Base-by-base conservation (phyloP, 92 coral and sea anemone species). In the Scolanthus callimorphus region DNA sequence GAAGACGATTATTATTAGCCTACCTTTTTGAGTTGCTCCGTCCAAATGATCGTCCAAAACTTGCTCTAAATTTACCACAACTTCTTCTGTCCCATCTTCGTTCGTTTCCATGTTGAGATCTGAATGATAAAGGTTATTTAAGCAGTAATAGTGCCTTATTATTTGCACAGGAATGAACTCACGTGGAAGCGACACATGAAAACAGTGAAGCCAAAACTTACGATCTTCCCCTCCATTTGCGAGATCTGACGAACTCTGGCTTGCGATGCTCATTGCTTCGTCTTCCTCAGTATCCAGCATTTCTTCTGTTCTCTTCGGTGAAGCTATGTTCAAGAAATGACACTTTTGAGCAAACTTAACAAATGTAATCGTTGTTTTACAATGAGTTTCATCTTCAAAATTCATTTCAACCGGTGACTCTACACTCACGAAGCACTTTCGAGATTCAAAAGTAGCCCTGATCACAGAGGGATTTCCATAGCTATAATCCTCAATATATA, bases 61-160 rank as follows among this genome's bases (percentile, higher is more conserved):
- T 65, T 94, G 99, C 66, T 94, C 99, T 19, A 89, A 88, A 65
- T 78, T 76, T 15, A 82, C 96, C 69, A 84, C 96, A 15, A 79
- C 59, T 41, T 81, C 87, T 39, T 77, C 88, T 17, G 81, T 80
- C 15, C 39, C 71, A 27, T 85, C 96, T 64, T 85, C 95, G 46
- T 78, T 74, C 26, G 73, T 30, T 11, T 81, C 94, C 57, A 74
- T n/a, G n/a, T n/a, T n/a, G n/a, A n/a, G n/a, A n/a, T n/a, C n/a
- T n/a, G n/a, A 27, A 30, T 38, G 45, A 38, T 9, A n/a, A 38
- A 38, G 45, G n/a, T 9, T 9, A 38, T 38, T 9, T 9, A 38
- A 38, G 45, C 9, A 38, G 45, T 9, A 38, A 38, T 38, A 41
- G 24, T 6, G 6, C 27, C 1, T 0, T 9, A 48, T 20, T 4